Evolutionary conservation across 2,888 invertebrate genomes (phyloP).

Genomic region (Boloria euphrosyne): DNA sequence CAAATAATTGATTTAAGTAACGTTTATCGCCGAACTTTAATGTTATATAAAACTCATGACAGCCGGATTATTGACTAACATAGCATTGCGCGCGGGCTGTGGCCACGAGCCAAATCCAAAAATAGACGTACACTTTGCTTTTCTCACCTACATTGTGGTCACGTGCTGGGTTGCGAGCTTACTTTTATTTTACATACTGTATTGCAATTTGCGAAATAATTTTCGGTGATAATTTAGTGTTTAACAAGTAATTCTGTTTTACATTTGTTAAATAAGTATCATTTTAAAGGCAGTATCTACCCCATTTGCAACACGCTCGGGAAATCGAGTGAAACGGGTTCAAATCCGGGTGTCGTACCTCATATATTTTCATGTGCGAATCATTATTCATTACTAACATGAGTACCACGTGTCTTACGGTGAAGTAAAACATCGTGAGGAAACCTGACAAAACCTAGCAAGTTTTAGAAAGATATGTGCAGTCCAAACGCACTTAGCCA

Average conservation of each 20-base stretch:
- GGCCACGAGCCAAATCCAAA: slow-evolving; percentile 68
- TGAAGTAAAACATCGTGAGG: too few species aligned
- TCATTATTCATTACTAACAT: too few species aligned
- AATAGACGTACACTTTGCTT: slow-evolving; percentile 64
- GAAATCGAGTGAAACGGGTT: too few species aligned
- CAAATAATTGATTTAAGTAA: slow-evolving; percentile 7
- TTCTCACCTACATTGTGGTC: slow-evolving; percentile 72
- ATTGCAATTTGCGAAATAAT: slow-evolving; percentile 19
- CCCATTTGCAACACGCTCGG: too few species aligned
- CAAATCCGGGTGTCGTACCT: too few species aligned
- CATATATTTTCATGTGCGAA: too few species aligned
- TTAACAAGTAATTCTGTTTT: neutral
- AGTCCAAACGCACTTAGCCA: too few species aligned
- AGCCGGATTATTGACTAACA: slow-evolving; percentile 56
- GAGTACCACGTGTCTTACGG: too few species aligned
- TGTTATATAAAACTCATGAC: slow-evolving; percentile 42
- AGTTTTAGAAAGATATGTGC: too few species aligned
- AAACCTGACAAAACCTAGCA: too few species aligned
- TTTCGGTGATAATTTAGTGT: slow-evolving; percentile 1
- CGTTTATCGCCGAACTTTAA: slow-evolving; percentile 36
- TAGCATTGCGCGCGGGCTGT: slow-evolving; percentile 60
- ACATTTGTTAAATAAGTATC: neutral
- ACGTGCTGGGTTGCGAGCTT: slow-evolving; percentile 52
- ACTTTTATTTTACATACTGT: slow-evolving; percentile 29
- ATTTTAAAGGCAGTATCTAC: too few species aligned